Evolutionary conservation across 2,113 vertebrate species (phyloP).

Genomic region (Phylloscopus trochilus): DNA sequence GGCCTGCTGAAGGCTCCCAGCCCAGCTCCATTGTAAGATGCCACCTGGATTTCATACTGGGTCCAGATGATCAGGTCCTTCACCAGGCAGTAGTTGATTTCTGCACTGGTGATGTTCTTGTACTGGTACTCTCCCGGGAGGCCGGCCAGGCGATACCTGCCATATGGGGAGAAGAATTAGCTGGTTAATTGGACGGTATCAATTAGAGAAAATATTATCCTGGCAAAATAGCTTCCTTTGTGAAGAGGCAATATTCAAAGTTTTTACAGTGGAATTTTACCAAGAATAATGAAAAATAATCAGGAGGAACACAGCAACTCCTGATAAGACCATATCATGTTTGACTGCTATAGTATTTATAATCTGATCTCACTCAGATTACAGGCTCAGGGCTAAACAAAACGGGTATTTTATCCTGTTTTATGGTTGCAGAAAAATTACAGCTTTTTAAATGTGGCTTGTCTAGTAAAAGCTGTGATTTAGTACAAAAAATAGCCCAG

Average conservation of each 20-base stretch:
- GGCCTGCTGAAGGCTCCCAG: constrained; percentile 89
- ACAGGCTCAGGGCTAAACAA: constrained; percentile 4
- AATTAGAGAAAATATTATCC: not conserved
- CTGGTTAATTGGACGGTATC: not conserved
- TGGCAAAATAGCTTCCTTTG: not conserved
- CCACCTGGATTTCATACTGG: constrained; percentile 97
- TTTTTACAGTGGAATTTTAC: not conserved
- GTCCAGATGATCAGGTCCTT: constrained; percentile 97
- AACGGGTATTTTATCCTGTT: not conserved
- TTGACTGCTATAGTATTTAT: not conserved
- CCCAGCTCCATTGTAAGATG: constrained; percentile 90
- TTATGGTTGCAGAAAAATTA: constrained; percentile 32
- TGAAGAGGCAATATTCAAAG: not conserved
- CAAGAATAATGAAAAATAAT: not conserved
- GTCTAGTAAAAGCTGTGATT: constrained; percentile 31
- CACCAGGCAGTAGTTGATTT: constrained; percentile 94
- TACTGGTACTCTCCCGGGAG: constrained; percentile 92
- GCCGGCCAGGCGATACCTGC: constrained; percentile 91
- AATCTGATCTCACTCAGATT: constrained; percentile 5
- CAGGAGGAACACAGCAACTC: not conserved
- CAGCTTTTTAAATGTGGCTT: constrained; percentile 27
- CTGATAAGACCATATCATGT: not conserved
- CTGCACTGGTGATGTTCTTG: constrained; percentile 92
- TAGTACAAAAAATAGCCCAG: constrained; percentile 9
- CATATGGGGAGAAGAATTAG: not conserved